phyloP scores from a whole-genome alignment of 2,113 vertebrate species.

The Gnathonemus longibarbis region DNA sequence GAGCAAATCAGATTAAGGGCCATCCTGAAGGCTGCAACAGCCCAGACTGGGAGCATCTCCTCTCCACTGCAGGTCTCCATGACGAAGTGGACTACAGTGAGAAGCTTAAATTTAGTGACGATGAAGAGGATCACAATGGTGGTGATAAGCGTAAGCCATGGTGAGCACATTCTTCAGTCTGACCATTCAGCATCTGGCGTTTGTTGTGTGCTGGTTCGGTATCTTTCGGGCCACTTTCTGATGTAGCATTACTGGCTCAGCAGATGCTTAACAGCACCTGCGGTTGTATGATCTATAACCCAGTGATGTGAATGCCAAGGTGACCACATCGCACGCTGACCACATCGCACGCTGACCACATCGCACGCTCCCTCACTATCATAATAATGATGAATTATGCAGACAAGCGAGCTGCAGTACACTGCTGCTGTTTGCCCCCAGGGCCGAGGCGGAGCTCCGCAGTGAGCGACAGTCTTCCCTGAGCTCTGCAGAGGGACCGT shows the following conservation, averaged over 20 bases:
- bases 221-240: not conserved
- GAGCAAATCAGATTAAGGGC: not conserved
- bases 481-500: slow-evolving; percentile 72
- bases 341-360: not conserved
- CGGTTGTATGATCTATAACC: not conserved
- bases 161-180: slow-evolving; percentile 51
- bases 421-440: slow-evolving; percentile 40
- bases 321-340: not conserved
- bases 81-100: slow-evolving; percentile 97
- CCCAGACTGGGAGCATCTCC: not conserved
- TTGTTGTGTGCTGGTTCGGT: not conserved
- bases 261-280: not conserved
- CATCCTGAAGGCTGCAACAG: not conserved
- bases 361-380: not conserved
- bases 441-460: slow-evolving; percentile 76
- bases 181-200: not conserved
- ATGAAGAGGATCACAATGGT: slow-evolving; percentile 77
- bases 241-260: not conserved
- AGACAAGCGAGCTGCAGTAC: not conserved
- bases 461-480: slow-evolving; percentile 71
- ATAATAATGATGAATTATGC: not conserved
- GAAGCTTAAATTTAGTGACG: slow-evolving; percentile 93
- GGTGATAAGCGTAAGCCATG: slow-evolving; percentile 73
- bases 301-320: not conserved
- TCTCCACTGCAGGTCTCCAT: slow-evolving; percentile 71